Percentiles rank a stretch among this genome's conserved stretches.
Evolutionary conservation across 2,113 vertebrate genomes (phyloP).

Genomic region (Tapirus terrestris): DNA sequence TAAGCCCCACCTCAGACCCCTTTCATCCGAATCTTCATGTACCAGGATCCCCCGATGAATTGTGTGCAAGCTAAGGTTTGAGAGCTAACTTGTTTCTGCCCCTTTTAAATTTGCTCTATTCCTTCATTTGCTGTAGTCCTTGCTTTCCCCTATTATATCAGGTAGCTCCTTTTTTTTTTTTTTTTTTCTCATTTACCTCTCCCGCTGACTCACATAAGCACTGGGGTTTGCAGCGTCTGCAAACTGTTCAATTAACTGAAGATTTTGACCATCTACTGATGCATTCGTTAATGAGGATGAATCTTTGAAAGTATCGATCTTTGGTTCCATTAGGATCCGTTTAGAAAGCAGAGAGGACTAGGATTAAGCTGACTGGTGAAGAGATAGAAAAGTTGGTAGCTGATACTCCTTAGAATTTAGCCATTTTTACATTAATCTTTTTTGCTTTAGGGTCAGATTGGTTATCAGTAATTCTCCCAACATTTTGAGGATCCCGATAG

Average conservation of each 20-base stretch:
- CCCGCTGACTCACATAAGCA: not conserved
- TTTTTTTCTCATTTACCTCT: not conserved
- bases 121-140: not conserved
- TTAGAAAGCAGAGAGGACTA: not conserved
- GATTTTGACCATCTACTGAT: not conserved
- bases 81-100: not conserved
- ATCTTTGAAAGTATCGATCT: not conserved
- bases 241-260: not conserved
- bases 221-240: not conserved
- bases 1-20: not conserved
- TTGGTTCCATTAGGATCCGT: not conserved
- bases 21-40: not conserved
- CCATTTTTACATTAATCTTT: not conserved
- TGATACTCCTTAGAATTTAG: not conserved
- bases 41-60: not conserved
- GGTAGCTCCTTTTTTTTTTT: not conserved
- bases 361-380: not conserved
- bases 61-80: not conserved
- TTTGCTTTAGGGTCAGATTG: not conserved
- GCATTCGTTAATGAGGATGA: not conserved
- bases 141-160: not conserved
- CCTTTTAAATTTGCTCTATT: not conserved
- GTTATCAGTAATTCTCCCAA: not conserved
- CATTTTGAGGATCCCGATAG: not conserved
- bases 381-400: not conserved